phyloP scores from a whole-genome alignment of 2,888 invertebrate genomes.

The Fissipunctia ypsillon region DNA sequence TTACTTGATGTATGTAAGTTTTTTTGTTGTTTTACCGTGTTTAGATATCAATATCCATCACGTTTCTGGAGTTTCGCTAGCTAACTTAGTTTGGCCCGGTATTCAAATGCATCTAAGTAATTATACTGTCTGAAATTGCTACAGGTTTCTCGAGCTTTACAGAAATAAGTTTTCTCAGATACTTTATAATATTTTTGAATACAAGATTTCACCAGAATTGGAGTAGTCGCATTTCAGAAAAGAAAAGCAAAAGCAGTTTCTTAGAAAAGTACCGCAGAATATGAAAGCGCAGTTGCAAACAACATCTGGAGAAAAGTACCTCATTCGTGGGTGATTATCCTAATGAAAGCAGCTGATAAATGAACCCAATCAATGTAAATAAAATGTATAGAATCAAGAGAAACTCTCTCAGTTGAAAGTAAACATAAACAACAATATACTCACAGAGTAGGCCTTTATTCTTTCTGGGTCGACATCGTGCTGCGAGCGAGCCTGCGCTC shows the following conservation, averaged over 20 bases:
- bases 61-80: not conserved
- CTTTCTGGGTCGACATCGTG: constrained; percentile 88
- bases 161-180: not conserved
- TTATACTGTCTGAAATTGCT: not conserved
- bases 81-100: not conserved
- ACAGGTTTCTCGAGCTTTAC: not conserved
- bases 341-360: constrained; percentile 7
- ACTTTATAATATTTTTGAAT: not conserved
- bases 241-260: not conserved
- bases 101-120: not conserved
- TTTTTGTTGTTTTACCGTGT: no score
- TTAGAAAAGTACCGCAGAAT: not conserved
- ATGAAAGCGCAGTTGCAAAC: not conserved
- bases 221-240: not conserved
- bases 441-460: constrained; percentile 88
- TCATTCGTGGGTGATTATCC: not conserved
- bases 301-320: not conserved
- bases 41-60: not conserved
- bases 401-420: constrained; percentile 54
- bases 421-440: constrained; percentile 73
- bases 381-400: constrained; percentile 52
- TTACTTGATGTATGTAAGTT: not conserved
- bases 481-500: constrained; percentile 86
- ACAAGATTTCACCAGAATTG: not conserved
- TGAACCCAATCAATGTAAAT: constrained; percentile 35